Conservation (phyloP, 2,888 invertebrate species). For the Baccha elongata region DNA sequence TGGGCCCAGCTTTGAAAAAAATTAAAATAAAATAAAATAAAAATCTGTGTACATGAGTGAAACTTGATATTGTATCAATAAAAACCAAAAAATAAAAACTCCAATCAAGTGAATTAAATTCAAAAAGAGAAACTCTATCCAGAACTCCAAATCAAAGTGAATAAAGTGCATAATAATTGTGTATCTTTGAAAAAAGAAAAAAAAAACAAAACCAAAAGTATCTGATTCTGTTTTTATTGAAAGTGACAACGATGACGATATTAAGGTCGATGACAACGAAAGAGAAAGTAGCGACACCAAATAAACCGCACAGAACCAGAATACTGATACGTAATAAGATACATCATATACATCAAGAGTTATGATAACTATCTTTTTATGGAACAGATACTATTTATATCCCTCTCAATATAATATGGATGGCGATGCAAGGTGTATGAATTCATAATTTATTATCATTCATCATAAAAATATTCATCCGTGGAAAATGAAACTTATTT, state of each 20-base stretch:
- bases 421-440: slow-evolving; percentile 56
- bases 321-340: slow-evolving; percentile 55
- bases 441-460: slow-evolving; percentile 27
- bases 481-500: slow-evolving; percentile 38
- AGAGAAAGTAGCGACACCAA: slow-evolving; percentile 62
- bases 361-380: slow-evolving; percentile 44
- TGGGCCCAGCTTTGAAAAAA: slow-evolving; percentile 7
- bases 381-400: neutral
- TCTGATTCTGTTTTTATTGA: slow-evolving; percentile 18
- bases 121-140: slow-evolving; percentile 32
- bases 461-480: slow-evolving; percentile 9
- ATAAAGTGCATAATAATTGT: slow-evolving; percentile 39
- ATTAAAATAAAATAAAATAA: neutral
- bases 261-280: slow-evolving; percentile 49
- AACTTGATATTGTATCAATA: slow-evolving; percentile 47
- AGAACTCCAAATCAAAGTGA: slow-evolving; percentile 36
- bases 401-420: neutral
- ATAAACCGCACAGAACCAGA: slow-evolving; percentile 8
- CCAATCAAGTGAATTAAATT: slow-evolving; percentile 62
- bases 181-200: slow-evolving; percentile 6
- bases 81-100: slow-evolving; percentile 22
- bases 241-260: slow-evolving; percentile 38
- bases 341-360: slow-evolving; percentile 38
- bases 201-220: slow-evolving; percentile 10
- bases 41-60: slow-evolving; percentile 51